These are phyloP conservation scores for Zaprionus inermis DNA, from an alignment of 1,140 invertebrate genomes.

Conservation along the genomic window DNA sequence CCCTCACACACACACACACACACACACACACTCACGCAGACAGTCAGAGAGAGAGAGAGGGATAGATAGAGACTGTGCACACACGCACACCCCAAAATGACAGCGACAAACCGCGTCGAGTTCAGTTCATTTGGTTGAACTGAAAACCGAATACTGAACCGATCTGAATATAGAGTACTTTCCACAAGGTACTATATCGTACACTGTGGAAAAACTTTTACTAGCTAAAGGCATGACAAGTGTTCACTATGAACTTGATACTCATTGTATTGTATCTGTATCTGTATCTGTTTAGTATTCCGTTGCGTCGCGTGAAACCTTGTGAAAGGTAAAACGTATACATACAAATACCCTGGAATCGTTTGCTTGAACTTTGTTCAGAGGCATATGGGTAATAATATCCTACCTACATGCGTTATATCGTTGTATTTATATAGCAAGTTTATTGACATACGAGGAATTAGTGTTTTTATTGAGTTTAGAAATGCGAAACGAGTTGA, in stretches of 20 bases:
- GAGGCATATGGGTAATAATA: not conserved
- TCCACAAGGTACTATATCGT: slow-evolving; percentile 9
- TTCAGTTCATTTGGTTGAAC: slow-evolving; percentile 60
- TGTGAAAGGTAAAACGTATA: slow-evolving; percentile 12
- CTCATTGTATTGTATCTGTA: not conserved
- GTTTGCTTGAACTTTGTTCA: slow-evolving; percentile 1
- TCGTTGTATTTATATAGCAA: not conserved
- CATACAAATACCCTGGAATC: not conserved
- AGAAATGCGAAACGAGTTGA: not conserved
- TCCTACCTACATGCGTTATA: not conserved
- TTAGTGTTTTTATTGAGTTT: not conserved
- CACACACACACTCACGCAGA: slow-evolving; percentile 10
- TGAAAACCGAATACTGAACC: slow-evolving; percentile 46
- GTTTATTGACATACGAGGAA: slow-evolving; percentile 1
- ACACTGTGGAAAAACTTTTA: slow-evolving; percentile 33
- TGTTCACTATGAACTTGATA: slow-evolving; percentile 12
- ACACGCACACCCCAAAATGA: slow-evolving; percentile 50
- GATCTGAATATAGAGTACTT: slow-evolving; percentile 55
- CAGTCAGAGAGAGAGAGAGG: too few relatives aligned
- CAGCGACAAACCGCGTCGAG: slow-evolving; percentile 54
- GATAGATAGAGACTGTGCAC: slow-evolving; percentile 12
- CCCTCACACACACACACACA: slow-evolving; percentile 47
- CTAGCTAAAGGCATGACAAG: not conserved
- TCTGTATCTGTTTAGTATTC: not conserved
- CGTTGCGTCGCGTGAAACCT: slow-evolving; percentile 7